A percentile compares a stretch with the other conserved stretches of the same genome.
phyloP scores from a whole-genome alignment of 1,140 invertebrate genomes.

The Zaprionus capensis region DNA sequence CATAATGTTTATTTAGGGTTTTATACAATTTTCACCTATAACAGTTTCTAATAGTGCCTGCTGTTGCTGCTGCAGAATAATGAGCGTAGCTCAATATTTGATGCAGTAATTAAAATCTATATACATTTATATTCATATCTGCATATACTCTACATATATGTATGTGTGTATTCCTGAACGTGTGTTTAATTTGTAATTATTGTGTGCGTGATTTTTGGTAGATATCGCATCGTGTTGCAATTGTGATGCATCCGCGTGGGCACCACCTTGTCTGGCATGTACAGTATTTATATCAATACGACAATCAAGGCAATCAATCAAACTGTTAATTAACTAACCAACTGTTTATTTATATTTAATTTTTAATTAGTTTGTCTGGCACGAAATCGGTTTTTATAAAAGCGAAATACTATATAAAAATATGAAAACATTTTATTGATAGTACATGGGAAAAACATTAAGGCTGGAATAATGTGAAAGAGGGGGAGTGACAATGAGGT shows the following conservation, averaged over 20 bases:
- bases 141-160: slow-evolving; percentile 16
- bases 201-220: slow-evolving; percentile 74
- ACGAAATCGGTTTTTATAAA: slow-evolving; percentile 20
- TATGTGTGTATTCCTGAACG: not conserved
- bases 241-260: not conserved
- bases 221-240: slow-evolving; percentile 36
- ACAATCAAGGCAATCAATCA: slow-evolving; percentile 75
- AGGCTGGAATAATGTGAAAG: not conserved
- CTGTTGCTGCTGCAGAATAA: slow-evolving; percentile 53
- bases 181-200: slow-evolving; percentile 70
- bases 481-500: not conserved
- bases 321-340: slow-evolving; percentile 79
- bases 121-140: slow-evolving; percentile 31
- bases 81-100: slow-evolving; percentile 62
- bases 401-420: not conserved
- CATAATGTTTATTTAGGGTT: slow-evolving; percentile 23
- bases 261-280: slow-evolving; percentile 9
- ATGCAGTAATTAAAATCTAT: slow-evolving; percentile 65
- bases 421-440: slow-evolving; percentile 3
- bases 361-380: slow-evolving; percentile 70
- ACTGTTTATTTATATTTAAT: slow-evolving; percentile 64
- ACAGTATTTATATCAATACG: slow-evolving; percentile 54
- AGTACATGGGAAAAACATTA: not conserved
- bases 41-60: not conserved
- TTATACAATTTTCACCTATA: slow-evolving; percentile 14